Evolutionary conservation across 37 sponge, comb jelly and placozoan genomes (phyloP).

Genomic region (Hormiphora californensis): DNA sequence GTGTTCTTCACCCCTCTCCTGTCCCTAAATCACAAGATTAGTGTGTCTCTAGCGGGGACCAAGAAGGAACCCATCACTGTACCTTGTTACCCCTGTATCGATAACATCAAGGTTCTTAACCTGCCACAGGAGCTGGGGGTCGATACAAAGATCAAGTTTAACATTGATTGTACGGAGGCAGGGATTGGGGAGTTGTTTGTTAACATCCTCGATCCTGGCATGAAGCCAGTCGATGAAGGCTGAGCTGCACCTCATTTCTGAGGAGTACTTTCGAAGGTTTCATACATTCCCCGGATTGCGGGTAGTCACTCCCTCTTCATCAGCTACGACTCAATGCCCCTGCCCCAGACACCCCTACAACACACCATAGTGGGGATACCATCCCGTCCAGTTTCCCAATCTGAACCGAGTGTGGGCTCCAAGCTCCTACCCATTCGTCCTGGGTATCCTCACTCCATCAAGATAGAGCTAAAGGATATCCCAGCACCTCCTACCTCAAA

Average conservation of each 20-base stretch:
- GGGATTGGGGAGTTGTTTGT: conserved; percentile 10
- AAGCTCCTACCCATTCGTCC: background rate
- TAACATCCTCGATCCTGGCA: background rate
- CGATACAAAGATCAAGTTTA: background rate
- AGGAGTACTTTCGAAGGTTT: background rate
- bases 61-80: background rate
- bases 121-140: background rate
- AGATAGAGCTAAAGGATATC: conserved; percentile 1
- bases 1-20: background rate
- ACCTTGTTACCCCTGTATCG: background rate
- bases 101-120: background rate
- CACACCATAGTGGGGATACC: background rate
- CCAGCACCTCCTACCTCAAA: background rate
- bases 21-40: background rate
- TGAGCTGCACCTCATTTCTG: background rate
- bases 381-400: background rate
- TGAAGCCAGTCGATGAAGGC: background rate
- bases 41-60: background rate
- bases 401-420: background rate
- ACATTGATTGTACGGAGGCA: background rate
- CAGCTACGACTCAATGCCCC: background rate
- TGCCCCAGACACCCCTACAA: background rate
- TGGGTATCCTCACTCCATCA: background rate
- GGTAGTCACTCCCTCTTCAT: background rate
- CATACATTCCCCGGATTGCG: background rate